These are phyloP conservation scores for Gallinago undulata DNA, from an alignment of 2,113 vertebrate genomes.

Conservation along the genomic window DNA sequence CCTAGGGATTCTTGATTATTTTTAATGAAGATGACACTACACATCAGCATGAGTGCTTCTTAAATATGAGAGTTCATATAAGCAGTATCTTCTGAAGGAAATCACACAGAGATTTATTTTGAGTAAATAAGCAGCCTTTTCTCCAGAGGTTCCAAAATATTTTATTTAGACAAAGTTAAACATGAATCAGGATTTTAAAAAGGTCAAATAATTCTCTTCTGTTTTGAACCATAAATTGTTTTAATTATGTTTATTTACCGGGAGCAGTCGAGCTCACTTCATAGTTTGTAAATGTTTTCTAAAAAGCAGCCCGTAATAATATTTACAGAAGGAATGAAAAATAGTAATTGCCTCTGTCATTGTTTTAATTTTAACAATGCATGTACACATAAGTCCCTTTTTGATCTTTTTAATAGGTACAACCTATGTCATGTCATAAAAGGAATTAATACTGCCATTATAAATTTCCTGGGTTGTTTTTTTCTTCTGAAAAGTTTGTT, in stretches of 20 bases:
- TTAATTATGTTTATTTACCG: constrained; percentile 15
- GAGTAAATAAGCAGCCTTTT: constrained; percentile 31
- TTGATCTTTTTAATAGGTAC: not conserved
- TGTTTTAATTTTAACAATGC: not conserved
- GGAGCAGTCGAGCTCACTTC: not conserved
- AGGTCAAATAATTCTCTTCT: not conserved
- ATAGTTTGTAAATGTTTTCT: not conserved
- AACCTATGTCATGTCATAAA: not conserved
- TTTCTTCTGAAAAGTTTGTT: not conserved
- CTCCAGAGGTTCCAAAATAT: constrained; percentile 24
- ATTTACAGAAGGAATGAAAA: constrained; percentile 12
- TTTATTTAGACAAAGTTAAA: constrained; percentile 11
- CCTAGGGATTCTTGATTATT: constrained; percentile 65
- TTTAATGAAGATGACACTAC: constrained; percentile 57
- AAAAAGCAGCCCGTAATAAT: constrained; percentile 5
- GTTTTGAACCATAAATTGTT: not conserved
- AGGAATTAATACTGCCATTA: not conserved
- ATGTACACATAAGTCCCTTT: not conserved
- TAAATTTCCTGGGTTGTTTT: not conserved
- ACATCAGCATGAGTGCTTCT: not conserved
- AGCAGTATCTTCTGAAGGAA: constrained; percentile 13
- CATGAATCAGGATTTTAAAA: not conserved
- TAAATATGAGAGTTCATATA: not conserved
- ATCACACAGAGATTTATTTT: constrained; percentile 28
- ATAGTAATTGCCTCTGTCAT: not conserved